Percentiles rank a stretch among this genome's conserved stretches.
phyloP scores from a whole-genome alignment of 2,888 invertebrate genomes.

The Syrista parreyssii region DNA sequence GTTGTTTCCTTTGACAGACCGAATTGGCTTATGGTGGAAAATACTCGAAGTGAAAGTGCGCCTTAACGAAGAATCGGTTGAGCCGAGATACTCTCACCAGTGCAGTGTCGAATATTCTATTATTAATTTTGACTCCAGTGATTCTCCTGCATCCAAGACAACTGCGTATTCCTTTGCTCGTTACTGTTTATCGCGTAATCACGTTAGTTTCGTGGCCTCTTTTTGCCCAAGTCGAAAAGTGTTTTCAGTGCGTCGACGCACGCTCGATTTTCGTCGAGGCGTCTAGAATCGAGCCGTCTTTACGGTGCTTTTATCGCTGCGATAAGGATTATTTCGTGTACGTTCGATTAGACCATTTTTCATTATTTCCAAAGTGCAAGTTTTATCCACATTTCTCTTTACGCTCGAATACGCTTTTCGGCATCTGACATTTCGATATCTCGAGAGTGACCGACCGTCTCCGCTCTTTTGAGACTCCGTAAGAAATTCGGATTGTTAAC shows the following conservation, averaged over 20 bases:
- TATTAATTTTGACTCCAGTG: neutral
- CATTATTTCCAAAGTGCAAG: neutral
- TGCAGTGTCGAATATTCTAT: neutral
- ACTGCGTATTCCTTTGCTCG: neutral
- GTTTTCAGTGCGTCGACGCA: neutral
- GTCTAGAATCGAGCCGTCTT: neutral
- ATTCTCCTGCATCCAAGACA: neutral
- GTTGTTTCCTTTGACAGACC: neutral
- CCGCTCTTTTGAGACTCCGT: too few species aligned
- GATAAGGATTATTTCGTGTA: neutral
- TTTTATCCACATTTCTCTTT: neutral
- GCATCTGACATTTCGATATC: neutral
- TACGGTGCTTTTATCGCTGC: neutral
- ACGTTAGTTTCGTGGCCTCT: neutral
- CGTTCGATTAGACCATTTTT: neutral
- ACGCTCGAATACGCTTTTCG: neutral
- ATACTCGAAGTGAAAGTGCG: neutral
- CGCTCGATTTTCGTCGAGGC: neutral
- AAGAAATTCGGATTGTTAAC: too few species aligned
- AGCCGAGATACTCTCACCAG: neutral
- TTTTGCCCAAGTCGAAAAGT: neutral
- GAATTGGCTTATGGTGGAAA: neutral
- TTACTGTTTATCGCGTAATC: neutral
- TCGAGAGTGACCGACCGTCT: too few species aligned
- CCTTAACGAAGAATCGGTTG: neutral